These are phyloP conservation scores for Chondrosia reniformis DNA, from an alignment of 37 sponge, comb jelly and placozoan genomes.

Conservation along the genomic window DNA sequence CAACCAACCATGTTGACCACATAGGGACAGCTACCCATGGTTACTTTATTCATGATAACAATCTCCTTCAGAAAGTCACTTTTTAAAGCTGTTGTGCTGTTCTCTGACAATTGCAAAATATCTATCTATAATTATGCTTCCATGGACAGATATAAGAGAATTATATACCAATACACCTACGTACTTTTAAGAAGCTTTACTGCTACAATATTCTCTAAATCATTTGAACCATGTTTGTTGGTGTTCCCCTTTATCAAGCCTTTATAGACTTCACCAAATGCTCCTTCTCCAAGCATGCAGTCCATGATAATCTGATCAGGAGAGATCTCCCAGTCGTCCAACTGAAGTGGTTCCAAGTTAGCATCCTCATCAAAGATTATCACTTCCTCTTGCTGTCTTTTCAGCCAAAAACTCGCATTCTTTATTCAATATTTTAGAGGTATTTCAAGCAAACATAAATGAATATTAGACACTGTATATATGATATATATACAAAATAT, in stretches of 20 bases:
- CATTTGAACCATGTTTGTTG: background rate
- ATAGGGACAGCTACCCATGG: constrained; percentile 28
- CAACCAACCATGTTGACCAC: constrained; percentile 67
- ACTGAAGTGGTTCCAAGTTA: constrained; percentile 4
- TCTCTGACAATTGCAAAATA: no score
- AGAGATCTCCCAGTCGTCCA: constrained; percentile 19
- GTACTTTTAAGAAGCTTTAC: constrained; percentile 15
- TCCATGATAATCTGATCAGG: constrained; percentile 27
- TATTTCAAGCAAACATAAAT: no score
- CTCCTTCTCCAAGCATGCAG: constrained; percentile 16
- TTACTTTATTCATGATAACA: constrained; percentile 18
- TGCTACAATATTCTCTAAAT: constrained; percentile 2
- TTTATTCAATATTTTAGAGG: no score
- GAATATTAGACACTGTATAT: no score
- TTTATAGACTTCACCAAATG: constrained; percentile 22
- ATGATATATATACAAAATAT: no score
- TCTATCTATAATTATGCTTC: no score
- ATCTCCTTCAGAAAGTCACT: constrained; percentile 30
- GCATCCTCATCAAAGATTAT: constrained; percentile 3
- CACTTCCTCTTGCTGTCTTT: background rate
- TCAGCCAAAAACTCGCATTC: background rate
- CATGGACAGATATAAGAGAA: no score
- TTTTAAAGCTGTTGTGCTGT: constrained; percentile 1
- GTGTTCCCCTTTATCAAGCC: background rate
- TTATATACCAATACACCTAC: no score